Evolutionary conservation across 2,888 invertebrate genomes (phyloP).

Genomic region (Polyommatus icarus): DNA sequence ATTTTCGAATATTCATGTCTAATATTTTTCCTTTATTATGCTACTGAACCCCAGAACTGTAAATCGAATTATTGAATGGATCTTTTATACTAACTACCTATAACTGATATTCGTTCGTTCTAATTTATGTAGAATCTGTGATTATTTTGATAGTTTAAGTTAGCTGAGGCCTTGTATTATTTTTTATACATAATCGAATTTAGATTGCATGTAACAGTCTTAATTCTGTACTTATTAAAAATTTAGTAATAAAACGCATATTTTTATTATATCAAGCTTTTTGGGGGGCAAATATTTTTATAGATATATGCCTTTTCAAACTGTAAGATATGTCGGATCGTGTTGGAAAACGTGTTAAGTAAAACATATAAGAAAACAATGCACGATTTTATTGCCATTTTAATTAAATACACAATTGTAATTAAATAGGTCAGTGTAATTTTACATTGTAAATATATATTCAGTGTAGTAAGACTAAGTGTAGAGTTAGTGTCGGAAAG

Average conservation of each 20-base stretch:
- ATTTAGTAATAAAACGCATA: not conserved
- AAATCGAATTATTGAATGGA: not conserved
- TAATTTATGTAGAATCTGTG: slow-evolving; percentile 21
- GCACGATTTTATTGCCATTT: slow-evolving; percentile 73
- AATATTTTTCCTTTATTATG: not conserved
- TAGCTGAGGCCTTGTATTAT: slow-evolving; percentile 32
- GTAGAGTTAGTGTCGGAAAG: slow-evolving; percentile 45
- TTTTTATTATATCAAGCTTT: not conserved
- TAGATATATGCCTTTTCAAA: not conserved
- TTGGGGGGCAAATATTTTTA: not conserved
- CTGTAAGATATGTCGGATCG: not conserved
- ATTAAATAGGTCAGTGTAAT: slow-evolving; percentile 60
- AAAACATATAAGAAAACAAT: slow-evolving; percentile 56
- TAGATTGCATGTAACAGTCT: slow-evolving; percentile 20
- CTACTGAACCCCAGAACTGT: not conserved
- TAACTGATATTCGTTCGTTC: not conserved
- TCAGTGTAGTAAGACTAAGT: slow-evolving; percentile 45
- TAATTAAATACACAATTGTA: slow-evolving; percentile 77
- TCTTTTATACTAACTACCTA: not conserved
- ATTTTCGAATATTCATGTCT: not conserved
- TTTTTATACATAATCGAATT: slow-evolving; percentile 33
- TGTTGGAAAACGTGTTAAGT: slow-evolving; percentile 37
- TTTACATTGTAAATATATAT: slow-evolving; percentile 43
- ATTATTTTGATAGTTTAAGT: slow-evolving; percentile 19
- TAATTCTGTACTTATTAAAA: slow-evolving; percentile 26